Base-by-base conservation (phyloP, 23 tunicate species). In the Halocynthia aurantium region DNA sequence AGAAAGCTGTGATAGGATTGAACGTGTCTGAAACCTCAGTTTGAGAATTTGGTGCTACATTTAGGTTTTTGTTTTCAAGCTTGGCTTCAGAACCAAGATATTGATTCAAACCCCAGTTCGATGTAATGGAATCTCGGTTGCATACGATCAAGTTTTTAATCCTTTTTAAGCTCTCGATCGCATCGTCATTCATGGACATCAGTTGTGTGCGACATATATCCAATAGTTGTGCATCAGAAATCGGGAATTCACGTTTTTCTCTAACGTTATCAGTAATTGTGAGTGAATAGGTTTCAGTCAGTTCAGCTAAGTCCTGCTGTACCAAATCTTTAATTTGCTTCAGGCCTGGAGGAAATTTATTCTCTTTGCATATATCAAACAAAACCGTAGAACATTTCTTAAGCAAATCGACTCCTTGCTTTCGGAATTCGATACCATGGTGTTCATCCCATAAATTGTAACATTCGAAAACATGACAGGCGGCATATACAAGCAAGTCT, bases 401-500 rank as follows among this genome's bases (percentile, higher is more conserved):
- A 40, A 65, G 22, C 18, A 40, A 65, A 20, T 11, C 15, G 10
- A 65, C 19, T 9, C 70, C 70, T 65, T 65, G 17, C 31, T 15
- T 15, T 65, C n/a, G 70, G 10, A 65, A 65, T 15, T 65, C 70
- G 6, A 65, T 65, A 20, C 70, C 70, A 15, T 65, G 70, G 70
- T 15, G 19, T 65, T 65, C 19, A 9, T 65, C 70, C 70, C 70
- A 65, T 20, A 65, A 49, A 20, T 11, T 49, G 22, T 40, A 49
- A 9, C 49, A 65, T 15, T 49, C 31, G 10, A 65, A 15, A 40
- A 65, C 70, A 10, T 65, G 70, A 15, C 70, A 65, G 10, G 70
- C 19, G 31, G 19, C n/a, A 15, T 15, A 8, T 10, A 65, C 49
- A 9, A 65, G 19, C 15, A 65, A 20, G 19, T 65, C 49, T 10